phyloP scores from a whole-genome alignment of 1,140 invertebrate genomes.

The Aphaenogaster floridana region DNA sequence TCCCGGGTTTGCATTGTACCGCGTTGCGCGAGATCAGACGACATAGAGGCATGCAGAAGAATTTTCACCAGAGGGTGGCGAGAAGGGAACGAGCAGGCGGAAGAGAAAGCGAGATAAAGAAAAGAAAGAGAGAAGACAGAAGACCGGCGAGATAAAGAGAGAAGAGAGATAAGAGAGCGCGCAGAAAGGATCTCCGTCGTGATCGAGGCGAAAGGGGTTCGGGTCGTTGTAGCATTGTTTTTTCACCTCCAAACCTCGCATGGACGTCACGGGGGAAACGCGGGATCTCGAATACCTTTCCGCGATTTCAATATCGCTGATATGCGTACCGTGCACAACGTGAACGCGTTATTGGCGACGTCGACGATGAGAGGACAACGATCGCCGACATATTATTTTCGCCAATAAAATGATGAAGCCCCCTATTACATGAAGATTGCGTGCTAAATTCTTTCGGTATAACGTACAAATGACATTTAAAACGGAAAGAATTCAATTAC shows the following conservation, averaged over 20 bases:
- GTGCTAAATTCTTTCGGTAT: neutral
- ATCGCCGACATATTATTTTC: neutral
- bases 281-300: constrained; percentile 42
- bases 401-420: neutral
- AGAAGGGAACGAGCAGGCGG: constrained; percentile 35
- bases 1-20: constrained; percentile 78
- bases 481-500: neutral
- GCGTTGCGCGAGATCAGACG: constrained; percentile 67
- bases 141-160: constrained; percentile 36
- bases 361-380: neutral
- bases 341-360: neutral
- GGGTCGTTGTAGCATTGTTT: constrained; percentile 77
- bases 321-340: neutral
- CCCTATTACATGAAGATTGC: neutral
- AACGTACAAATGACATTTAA: neutral
- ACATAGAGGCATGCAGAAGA: constrained; percentile 69
- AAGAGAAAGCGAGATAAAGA: constrained; percentile 25
- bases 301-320: constrained; percentile 60
- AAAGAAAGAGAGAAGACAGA: constrained; percentile 22
- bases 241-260: constrained; percentile 75
- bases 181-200: constrained; percentile 52
- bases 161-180: constrained; percentile 40
- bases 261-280: constrained; percentile 63
- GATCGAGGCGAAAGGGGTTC: constrained; percentile 71
- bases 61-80: constrained; percentile 71